Conservation (phyloP, 2,797 vertebrate genomes). For the Tangara arthus region DNA sequence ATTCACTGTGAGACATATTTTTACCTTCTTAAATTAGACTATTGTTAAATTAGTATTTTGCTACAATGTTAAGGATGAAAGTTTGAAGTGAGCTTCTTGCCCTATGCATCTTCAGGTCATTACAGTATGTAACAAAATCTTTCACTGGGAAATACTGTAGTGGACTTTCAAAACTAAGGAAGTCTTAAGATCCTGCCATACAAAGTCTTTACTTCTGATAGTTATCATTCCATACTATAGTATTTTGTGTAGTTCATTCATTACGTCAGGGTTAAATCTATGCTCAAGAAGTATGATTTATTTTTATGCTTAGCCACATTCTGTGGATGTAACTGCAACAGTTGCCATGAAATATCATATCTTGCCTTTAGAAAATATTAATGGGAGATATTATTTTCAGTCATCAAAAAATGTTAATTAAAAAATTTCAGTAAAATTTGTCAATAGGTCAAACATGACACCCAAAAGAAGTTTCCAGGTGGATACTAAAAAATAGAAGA, state of each 20-base stretch:
- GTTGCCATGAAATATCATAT: neutral
- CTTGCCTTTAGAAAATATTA: neutral
- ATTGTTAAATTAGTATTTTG: neutral
- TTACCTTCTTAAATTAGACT: neutral
- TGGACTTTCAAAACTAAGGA: neutral
- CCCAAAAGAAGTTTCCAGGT: neutral
- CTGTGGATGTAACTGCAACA: neutral
- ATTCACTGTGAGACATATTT: neutral
- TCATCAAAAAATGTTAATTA: neutral
- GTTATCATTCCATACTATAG: neutral
- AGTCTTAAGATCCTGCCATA: neutral
- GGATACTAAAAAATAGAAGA: neutral
- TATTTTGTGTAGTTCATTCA: neutral
- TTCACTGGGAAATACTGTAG: neutral
- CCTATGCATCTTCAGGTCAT: neutral
- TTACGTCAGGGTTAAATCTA: neutral
- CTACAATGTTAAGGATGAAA: neutral
- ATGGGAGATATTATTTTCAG: neutral
- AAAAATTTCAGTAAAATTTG: neutral
- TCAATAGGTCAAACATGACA: neutral
- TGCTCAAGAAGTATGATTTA: neutral
- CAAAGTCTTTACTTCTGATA: neutral
- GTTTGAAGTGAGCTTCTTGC: neutral
- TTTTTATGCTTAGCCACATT: neutral
- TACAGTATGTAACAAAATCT: neutral